Percentiles rank a stretch among this genome's conserved stretches.
Conservation (phyloP, 2,888 invertebrate species). For the Vesta saturnalis region DNA sequence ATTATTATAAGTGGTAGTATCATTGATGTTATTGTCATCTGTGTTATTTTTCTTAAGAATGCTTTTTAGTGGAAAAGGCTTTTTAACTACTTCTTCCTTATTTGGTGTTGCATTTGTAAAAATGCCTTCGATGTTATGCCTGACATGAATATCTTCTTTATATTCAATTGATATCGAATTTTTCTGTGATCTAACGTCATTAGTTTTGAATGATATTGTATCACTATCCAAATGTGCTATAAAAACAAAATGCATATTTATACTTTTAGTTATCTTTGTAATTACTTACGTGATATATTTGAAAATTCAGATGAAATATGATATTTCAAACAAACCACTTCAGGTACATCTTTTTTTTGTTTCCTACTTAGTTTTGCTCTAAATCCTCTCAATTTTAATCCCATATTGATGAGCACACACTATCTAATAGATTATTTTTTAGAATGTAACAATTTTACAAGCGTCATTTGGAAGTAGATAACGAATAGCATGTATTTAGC, state of each 20-base stretch:
- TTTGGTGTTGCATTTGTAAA: not conserved
- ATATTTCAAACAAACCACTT: conserved; percentile 28
- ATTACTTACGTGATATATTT: conserved; percentile 20
- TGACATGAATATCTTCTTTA: not conserved
- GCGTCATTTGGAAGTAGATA: not conserved
- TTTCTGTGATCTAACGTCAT: not conserved
- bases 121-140: not conserved
- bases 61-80: too few relatives aligned
- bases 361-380: conserved; percentile 18
- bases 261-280: not conserved
- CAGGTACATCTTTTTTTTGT: conserved; percentile 16
- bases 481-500: not conserved
- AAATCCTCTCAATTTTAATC: conserved; percentile 25
- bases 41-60: not conserved
- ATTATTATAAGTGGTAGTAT: too few relatives aligned
- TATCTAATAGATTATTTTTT: too few relatives aligned
- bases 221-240: too few relatives aligned
- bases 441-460: not conserved
- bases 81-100: not conserved
- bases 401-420: conserved; percentile 20
- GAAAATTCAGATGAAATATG: conserved; percentile 23
- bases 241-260: not conserved
- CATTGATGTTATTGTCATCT: not conserved
- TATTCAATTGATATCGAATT: not conserved
- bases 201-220: too few relatives aligned